A percentile compares a stretch with the other conserved stretches of the same genome.
Conservation (phyloP, 2,888 invertebrate species). For the Caenorhabditis imperialis region DNA sequence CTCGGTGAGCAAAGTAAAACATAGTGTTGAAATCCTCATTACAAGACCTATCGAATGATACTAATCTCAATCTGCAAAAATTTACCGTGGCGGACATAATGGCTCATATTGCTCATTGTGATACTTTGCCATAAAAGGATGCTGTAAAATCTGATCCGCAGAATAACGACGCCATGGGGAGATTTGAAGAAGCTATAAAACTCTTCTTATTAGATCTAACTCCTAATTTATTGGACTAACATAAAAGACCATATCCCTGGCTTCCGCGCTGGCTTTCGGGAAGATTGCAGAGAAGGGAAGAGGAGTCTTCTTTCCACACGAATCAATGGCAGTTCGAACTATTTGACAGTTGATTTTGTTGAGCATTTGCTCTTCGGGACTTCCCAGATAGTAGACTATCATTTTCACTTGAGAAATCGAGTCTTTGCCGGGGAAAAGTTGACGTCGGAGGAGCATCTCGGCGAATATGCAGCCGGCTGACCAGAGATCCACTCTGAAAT, state of each 20-base stretch:
- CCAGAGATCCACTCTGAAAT: constrained; percentile 80
- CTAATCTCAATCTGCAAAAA: too few species aligned
- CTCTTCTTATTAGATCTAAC: background rate
- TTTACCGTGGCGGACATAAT: constrained; percentile 64
- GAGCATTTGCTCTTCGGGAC: constrained; percentile 77
- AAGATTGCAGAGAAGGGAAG: constrained; percentile 78
- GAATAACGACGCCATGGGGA: constrained; percentile 79
- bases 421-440: constrained; percentile 79
- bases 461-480: constrained; percentile 81
- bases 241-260: constrained; percentile 66
- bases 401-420: constrained; percentile 77
- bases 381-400: constrained; percentile 79
- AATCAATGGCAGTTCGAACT: constrained; percentile 78
- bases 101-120: constrained; percentile 80
- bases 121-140: constrained; percentile 80
- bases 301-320: constrained; percentile 70
- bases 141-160: constrained; percentile 79
- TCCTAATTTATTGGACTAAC: constrained; percentile 1
- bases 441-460: constrained; percentile 80
- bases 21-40: too few species aligned
- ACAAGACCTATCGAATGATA: too few species aligned
- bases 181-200: constrained; percentile 76
- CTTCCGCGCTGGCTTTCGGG: constrained; percentile 79
- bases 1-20: too few species aligned
- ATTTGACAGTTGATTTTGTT: constrained; percentile 78